Percentiles rank a stretch among this genome's conserved stretches.
Evolutionary conservation across 2,888 invertebrate species (phyloP).

Genomic region (Melieria picta): DNA sequence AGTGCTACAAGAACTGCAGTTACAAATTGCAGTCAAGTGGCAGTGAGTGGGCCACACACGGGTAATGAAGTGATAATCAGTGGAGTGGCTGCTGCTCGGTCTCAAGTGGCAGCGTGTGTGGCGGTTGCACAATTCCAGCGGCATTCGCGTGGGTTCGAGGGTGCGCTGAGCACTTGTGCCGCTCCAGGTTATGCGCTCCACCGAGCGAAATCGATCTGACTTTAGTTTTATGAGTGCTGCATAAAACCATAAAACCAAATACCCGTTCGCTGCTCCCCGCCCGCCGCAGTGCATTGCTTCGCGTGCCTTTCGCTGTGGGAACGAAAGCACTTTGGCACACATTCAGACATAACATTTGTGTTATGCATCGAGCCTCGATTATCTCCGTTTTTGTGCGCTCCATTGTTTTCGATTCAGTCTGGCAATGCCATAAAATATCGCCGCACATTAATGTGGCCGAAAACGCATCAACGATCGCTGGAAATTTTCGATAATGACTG

Average conservation of each 20-base stretch:
- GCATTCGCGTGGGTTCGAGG: too few relatives aligned
- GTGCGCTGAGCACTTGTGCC: too few relatives aligned
- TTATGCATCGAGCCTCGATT: not conserved
- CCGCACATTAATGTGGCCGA: too few relatives aligned
- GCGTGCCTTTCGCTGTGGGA: conserved; percentile 35
- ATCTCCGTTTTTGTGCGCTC: not conserved
- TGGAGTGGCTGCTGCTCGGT: too few relatives aligned
- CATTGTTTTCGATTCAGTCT: not conserved
- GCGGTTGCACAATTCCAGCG: too few relatives aligned
- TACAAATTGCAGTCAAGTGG: conserved; percentile 28
- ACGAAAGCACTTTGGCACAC: conserved; percentile 34
- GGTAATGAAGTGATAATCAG: too few relatives aligned
- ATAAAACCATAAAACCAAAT: conserved; percentile 42
- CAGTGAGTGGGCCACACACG: conserved; percentile 25
- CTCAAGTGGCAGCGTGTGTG: too few relatives aligned
- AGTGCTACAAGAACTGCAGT: not conserved
- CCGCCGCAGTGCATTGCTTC: conserved; percentile 39
- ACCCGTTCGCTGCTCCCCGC: not conserved
- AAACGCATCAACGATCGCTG: too few relatives aligned
- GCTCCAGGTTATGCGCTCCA: too few relatives aligned
- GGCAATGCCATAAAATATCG: too few relatives aligned
- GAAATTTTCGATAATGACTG: conserved; percentile 53
- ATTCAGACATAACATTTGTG: conserved; percentile 15
- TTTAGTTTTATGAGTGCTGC: conserved; percentile 35
- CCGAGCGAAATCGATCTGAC: too few relatives aligned